phyloP scores from a whole-genome alignment of 2,797 vertebrate genomes.

The Lutra lutra region DNA sequence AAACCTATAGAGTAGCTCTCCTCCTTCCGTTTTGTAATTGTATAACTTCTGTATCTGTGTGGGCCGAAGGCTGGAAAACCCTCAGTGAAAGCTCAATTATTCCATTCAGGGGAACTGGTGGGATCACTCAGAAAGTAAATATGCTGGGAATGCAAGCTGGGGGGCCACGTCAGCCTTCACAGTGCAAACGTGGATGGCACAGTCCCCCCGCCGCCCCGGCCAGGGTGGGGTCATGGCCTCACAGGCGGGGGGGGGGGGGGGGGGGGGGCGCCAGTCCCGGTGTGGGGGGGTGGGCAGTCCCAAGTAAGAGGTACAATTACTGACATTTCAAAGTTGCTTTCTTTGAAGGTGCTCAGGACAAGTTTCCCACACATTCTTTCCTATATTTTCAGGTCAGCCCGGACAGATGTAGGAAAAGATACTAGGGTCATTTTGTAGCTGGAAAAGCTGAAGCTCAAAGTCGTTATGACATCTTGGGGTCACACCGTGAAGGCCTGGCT shows the following conservation, averaged over 20 bases:
- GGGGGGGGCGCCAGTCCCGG: no score
- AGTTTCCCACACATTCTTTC: conserved; percentile 3
- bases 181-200: neutral
- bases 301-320: neutral
- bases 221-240: rapidly evolving
- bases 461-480: neutral
- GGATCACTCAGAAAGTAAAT: conserved; percentile 66
- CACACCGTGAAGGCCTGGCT: neutral
- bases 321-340: conserved; percentile 15
- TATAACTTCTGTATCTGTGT: neutral
- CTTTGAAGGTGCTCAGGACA: neutral
- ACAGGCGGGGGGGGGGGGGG: neutral
- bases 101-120: conserved; percentile 23
- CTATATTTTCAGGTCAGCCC: neutral
- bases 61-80: conserved; percentile 35
- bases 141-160: conserved; percentile 55
- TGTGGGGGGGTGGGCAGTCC: neutral
- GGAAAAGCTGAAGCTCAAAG: neutral
- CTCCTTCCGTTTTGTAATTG: conserved; percentile 26
- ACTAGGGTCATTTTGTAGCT: neutral
- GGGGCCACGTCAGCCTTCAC: neutral
- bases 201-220: neutral
- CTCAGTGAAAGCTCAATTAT: conserved; percentile 46
- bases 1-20: neutral
- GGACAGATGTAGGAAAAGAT: neutral